Percentiles rank a stretch among this genome's conserved stretches.
Conservation (phyloP, 2,888 invertebrate genomes). For the Oscheius sp. region DNA sequence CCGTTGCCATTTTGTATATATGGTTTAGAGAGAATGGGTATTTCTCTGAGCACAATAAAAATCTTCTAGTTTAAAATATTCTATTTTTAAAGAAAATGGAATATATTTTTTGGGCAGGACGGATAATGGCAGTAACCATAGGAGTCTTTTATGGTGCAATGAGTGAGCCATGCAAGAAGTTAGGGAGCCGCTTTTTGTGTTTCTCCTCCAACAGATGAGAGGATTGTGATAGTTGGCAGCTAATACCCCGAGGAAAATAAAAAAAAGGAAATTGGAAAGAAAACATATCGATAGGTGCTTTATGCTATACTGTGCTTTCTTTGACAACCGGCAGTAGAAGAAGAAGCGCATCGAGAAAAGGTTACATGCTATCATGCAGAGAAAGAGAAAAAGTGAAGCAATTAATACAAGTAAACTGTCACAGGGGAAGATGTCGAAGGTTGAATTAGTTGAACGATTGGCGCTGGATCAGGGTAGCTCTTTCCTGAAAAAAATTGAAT, state of each 20-base stretch:
- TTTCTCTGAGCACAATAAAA: not conserved
- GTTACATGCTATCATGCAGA: slow-evolving; percentile 2
- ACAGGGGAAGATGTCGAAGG: slow-evolving; percentile 9
- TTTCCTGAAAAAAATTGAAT: slow-evolving; percentile 58
- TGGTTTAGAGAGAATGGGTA: slow-evolving; percentile 7
- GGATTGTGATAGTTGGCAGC: slow-evolving; percentile 23
- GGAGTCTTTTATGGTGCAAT: slow-evolving; percentile 8
- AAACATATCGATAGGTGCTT: slow-evolving; percentile 26
- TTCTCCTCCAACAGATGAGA: slow-evolving; percentile 23
- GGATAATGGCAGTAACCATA: slow-evolving; percentile 25
- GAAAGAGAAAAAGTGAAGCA: slow-evolving; percentile 13
- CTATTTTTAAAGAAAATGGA: not conserved
- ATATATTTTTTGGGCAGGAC: slow-evolving; percentile 29
- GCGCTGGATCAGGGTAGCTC: slow-evolving; percentile 71
- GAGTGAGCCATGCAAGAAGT: slow-evolving; percentile 22
- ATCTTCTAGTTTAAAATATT: too few species aligned
- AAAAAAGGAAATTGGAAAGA: slow-evolving; percentile 6
- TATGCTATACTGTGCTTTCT: slow-evolving; percentile 21
- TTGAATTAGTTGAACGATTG: slow-evolving; percentile 36
- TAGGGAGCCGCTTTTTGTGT: slow-evolving; percentile 16
- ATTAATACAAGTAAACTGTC: slow-evolving; percentile 25
- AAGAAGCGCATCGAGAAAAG: not conserved
- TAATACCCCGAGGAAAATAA: not conserved
- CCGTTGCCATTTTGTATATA: slow-evolving; percentile 29
- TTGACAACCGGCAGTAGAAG: slow-evolving; percentile 15